Evolutionary conservation across 92 coral and sea anemone species (phyloP).

Genomic region (Bergia puertoricense): DNA sequence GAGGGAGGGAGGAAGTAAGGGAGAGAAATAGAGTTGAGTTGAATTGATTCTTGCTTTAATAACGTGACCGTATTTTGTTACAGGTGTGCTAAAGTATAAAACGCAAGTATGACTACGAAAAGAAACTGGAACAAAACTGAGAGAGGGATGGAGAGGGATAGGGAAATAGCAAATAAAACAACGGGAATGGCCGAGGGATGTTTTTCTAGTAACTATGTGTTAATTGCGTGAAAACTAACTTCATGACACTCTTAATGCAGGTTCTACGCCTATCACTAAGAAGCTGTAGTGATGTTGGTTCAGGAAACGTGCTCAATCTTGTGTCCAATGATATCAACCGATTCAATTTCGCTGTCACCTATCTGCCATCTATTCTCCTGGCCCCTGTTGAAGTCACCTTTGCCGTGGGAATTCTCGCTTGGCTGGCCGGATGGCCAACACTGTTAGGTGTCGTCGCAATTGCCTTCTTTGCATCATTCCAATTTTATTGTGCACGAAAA

Average conservation of each 20-base stretch:
- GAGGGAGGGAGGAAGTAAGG: no score
- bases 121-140: no score
- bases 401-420: neutral
- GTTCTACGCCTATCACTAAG: neutral
- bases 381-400: neutral
- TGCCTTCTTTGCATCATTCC: neutral
- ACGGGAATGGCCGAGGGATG: no score
- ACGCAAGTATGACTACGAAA: no score
- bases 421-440: neutral
- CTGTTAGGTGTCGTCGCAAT: neutral
- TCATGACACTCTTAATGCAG: neutral
- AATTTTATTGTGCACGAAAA: neutral
- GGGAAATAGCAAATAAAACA: no score
- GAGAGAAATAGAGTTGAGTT: no score
- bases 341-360: constrained; percentile 19
- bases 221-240: neutral
- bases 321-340: constrained; percentile 11
- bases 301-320: neutral
- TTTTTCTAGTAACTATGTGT: no score
- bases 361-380: neutral
- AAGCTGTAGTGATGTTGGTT: neutral
- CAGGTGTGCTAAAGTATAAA: no score
- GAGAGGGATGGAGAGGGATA: no score
- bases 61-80: no score
- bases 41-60: no score